Conservation (phyloP, 2,797 vertebrate species). For the Sebastes cheni region DNA sequence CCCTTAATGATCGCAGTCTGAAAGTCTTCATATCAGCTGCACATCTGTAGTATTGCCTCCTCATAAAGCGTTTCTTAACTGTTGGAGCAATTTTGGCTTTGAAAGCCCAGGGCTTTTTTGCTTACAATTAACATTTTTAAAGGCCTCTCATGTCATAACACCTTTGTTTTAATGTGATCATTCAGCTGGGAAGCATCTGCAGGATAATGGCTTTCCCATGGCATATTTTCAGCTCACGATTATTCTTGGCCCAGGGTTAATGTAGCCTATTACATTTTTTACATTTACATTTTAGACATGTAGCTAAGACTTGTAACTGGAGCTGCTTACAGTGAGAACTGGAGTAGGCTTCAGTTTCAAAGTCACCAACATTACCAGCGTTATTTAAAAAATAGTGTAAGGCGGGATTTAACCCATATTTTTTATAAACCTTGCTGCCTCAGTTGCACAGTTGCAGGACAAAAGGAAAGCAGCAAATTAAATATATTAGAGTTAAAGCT, state of each 20-base stretch:
- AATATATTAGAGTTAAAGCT: not conserved
- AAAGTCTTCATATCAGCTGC: conserved; percentile 15
- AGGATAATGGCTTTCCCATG: conserved; percentile 45
- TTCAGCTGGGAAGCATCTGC: conserved; percentile 58
- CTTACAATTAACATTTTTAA: conserved; percentile 67
- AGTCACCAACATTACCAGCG: not conserved
- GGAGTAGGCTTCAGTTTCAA: not conserved
- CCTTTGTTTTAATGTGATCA: conserved; percentile 58
- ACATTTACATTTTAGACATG: conserved; percentile 39
- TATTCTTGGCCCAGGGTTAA: conserved; percentile 33
- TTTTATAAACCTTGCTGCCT: not conserved
- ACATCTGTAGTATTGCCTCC: conserved; percentile 7
- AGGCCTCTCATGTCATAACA: conserved; percentile 59
- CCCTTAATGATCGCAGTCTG: conserved; percentile 7
- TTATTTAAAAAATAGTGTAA: not conserved
- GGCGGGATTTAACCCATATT: not conserved
- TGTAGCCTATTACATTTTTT: conserved; percentile 32
- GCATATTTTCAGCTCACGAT: conserved; percentile 37
- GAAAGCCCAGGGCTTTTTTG: conserved; percentile 47
- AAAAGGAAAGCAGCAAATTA: not conserved
- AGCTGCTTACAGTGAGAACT: not conserved
- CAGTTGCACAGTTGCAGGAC: not conserved
- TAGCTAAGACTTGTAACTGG: conserved; percentile 14
- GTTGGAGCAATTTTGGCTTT: conserved; percentile 26
- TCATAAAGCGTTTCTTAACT: conserved; percentile 18